Conservation (phyloP, 2,888 invertebrate species). For the Spatulosminthurus flaviceps region DNA sequence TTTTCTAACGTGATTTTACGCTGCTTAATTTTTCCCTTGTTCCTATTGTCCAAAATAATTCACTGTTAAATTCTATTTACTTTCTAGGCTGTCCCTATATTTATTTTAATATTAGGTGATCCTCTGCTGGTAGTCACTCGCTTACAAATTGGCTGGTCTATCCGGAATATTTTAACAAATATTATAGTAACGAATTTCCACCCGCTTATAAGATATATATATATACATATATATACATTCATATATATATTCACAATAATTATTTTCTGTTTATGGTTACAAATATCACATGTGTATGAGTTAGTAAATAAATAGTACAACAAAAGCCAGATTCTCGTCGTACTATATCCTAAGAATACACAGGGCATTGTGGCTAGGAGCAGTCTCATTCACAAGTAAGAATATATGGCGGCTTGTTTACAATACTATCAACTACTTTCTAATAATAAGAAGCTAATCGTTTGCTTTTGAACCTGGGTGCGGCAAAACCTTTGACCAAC, state of each 20-base stretch:
- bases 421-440: conserved; percentile 14
- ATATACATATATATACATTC: no score
- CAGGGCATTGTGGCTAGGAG: background rate
- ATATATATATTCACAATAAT: background rate
- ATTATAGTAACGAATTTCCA: conserved; percentile 8
- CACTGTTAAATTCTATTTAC: conserved; percentile 18
- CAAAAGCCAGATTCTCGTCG: background rate
- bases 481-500: background rate
- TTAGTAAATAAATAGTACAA: no score
- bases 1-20: conserved; percentile 36
- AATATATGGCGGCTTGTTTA: background rate
- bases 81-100: background rate
- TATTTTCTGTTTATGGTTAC: background rate
- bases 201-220: no score
- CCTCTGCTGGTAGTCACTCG: background rate
- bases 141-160: background rate
- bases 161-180: conserved; percentile 12
- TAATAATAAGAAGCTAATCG: conserved; percentile 18
- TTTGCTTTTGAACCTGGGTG: background rate
- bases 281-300: no score
- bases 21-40: conserved; percentile 37
- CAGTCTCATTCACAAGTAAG: background rate
- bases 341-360: background rate
- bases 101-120: background rate
- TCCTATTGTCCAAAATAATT: conserved; percentile 14